A percentile compares a stretch with the other conserved stretches of the same genome.
phyloP scores from a whole-genome alignment of 2,797 vertebrate genomes.

The Emys orbicularis region DNA sequence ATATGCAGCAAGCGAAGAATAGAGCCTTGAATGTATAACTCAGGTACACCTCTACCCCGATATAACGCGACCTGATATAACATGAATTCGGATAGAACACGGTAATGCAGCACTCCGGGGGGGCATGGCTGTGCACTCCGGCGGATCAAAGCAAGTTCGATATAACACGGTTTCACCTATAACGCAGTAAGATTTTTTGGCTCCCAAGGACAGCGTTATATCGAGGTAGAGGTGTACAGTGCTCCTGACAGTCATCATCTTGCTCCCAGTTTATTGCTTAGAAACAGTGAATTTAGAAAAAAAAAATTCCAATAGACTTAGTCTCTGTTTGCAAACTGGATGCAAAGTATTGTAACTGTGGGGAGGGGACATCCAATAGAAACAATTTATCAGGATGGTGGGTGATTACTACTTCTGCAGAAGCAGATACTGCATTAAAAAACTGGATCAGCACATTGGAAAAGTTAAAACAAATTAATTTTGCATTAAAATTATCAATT shows the following conservation, averaged over 20 bases:
- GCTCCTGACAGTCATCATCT: neutral
- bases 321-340: neutral
- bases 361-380: neutral
- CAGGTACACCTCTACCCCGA: neutral
- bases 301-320: neutral
- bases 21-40: neutral
- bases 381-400: neutral
- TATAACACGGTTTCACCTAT: no score
- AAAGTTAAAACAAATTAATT: conserved; percentile 64
- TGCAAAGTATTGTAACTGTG: neutral
- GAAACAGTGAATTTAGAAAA: neutral
- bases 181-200: no score
- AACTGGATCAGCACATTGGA: conserved; percentile 12
- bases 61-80: no score
- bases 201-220: no score
- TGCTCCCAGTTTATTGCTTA: neutral
- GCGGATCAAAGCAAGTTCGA: no score
- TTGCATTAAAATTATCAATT: conserved; percentile 54
- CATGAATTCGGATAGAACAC: no score
- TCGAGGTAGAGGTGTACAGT: neutral
- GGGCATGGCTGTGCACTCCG: no score
- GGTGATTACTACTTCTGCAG: neutral
- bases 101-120: neutral
- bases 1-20: neutral
- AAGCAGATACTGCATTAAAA: neutral